Evolutionary conservation across 2,113 vertebrate species (phyloP), one percentile per base, ranked within the genome.

Genomic region (Hemichromis elongatus): DNA sequence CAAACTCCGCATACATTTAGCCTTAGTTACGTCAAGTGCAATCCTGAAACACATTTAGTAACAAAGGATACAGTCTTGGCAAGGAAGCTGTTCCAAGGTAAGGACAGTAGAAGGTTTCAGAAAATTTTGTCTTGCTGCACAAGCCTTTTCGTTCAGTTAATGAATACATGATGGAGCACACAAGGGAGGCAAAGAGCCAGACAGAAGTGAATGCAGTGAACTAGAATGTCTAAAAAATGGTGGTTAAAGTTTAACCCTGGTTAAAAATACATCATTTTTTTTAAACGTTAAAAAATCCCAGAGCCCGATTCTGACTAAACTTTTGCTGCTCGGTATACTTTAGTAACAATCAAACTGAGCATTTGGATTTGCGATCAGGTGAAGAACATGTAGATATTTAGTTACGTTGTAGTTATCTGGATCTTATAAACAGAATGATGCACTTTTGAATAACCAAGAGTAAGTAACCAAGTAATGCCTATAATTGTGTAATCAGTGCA

Each of bases 61-160:
- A 16, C 53, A 52, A 84, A 85, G 81, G 40, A 24, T 79, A 21
- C 28, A 21, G 47, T 9, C 40, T 54, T 13, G 82, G 19, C 6
- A 54, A 28, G 30, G 56, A 79, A 28, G 77, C 40, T 40, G 70
- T 9, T 30, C 28, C 52, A 42, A 56, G 9, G 37, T 63, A 57
- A 52, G 40, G 57, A 85, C 33, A 50, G 66, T 61, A 3, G 24
- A 80, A 24, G 37, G 30, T 47, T 63, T 82, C 21, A 78, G 52
- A 47, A 77, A 24, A 89, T 81, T 81, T 40, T 91, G 83, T 91
- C 88, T 80, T 77, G 80, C 53, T 16, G 82, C 42, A 88, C 81
- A 85, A 73, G 40, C 45, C 37, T 33, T 86, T 81, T 92, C 66
- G 59, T 45, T 56, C 70, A 92, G 84, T 85, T 88, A 80, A 86